Evolutionary conservation across 1,140 invertebrate genomes (phyloP), one percentile per base, ranked within the genome.

Genomic region (Plutomurus gul): DNA sequence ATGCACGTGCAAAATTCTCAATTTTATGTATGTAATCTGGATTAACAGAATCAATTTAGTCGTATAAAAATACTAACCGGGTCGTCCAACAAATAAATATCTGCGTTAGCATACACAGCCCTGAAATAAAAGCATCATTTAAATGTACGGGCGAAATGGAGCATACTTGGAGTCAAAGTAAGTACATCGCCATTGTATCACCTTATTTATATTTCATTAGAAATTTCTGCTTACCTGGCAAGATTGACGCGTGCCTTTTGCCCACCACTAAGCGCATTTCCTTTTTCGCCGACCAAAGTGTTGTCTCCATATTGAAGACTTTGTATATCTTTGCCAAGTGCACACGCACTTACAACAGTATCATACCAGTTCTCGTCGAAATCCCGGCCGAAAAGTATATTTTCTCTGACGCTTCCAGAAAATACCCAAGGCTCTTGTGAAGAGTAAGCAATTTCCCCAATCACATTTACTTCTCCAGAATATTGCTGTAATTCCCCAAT

Each of bases 191-290:
- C n/a, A n/a, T n/a, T n/a, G n/a, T n/a, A n/a, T n/a, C n/a, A n/a
- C n/a, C n/a, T n/a, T n/a, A 27, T 1, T 76, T 27, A 77, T 81
- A 88, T 86, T 8, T 47, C 6, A 4, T n/a, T n/a, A 47, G 3
- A 27, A 27, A 30, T 11, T 16, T 27, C 11, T 30, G 1, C 5
- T 60, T 27, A 60, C 51, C 90, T 90, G 0, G 95, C 95, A 43
- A 96, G 87, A 85, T 94, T 96, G 1, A 98, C 93, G 83, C 96
- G 90, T 0, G 96, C 95, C 81, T 93, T 92, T 87, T 98, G 96
- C 37, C 96, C 96, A 76, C 96, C 96, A 86, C 94, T 96, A 0
- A 96, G 87, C 0, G 92, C 93, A 25, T 25, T 73, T 7, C 77
- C 96, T 74, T 93, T 88, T 83, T 96, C 94, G 2, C 96, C 96